Evolutionary conservation across 2,888 invertebrate genomes (phyloP), one percentile per base, ranked within the genome.

Genomic region (Oxyscelio sp.): DNA sequence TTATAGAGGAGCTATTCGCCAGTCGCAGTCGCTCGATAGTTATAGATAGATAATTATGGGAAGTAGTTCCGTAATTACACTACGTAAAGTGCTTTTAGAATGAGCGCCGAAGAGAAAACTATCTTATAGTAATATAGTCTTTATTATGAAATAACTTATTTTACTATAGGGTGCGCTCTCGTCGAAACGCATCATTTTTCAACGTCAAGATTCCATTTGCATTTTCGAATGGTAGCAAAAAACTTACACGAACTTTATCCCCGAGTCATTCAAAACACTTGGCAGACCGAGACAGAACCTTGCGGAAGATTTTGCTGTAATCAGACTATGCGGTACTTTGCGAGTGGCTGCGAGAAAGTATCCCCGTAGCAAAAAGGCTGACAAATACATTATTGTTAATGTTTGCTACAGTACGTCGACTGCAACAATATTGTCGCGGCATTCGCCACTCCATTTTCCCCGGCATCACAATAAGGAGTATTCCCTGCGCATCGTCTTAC

Each of bases 151-250:
- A 34, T 34, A 34, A 34, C 34, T 34, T 34, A 34, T 34, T 34
- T 34, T 34, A 34, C 34, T 34, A 2, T 4, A 34, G 11, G 34
- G 34, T 34, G 11, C 34, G 34, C 9, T 11, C 34, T 34, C 9
- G 11, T 34, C 11, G 34, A 8, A 11, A 4, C 9, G 34, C 5
- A 34, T 9, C 34, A 34, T 34, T 34, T 4, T 34, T 34, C 34
- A 34, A 34, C 34, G 9, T 11, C 9, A 27, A 34, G 34, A 9
- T 34, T 34, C 34, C 34, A 78, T 78, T 61, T 38, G 78, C 78
- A 63, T 70, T 70, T 61, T 56, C 52, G 34, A 56, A 8, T 24
- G 70, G 59, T 61, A 21, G 40, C 45, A n/a, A 61, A 78, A 61
- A 61, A 54, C 63, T 70, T 45, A 31, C 34, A 50, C 21, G 31